Evolutionary conservation across 2,113 vertebrate species (phyloP).

Genomic region (Quiscalus mexicanus): DNA sequence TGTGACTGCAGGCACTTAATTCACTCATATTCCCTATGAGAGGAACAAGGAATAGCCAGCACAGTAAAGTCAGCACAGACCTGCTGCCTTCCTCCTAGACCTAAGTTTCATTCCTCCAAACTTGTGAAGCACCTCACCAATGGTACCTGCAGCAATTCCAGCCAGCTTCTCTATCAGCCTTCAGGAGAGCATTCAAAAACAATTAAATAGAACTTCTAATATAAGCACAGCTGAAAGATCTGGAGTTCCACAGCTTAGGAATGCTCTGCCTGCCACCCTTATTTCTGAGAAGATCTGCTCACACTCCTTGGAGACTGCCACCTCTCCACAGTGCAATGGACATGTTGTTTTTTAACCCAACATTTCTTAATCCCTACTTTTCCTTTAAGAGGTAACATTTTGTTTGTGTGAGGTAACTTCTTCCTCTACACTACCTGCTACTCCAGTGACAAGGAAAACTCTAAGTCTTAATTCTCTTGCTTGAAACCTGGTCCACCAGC

Average conservation of each 20-base stretch:
- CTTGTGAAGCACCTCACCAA: not conserved
- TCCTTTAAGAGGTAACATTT: fast-evolving
- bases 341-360: fast-evolving
- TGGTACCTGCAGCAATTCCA: not conserved
- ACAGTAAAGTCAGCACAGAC: not conserved
- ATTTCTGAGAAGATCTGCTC: not conserved
- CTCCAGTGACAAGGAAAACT: not conserved
- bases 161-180: not conserved
- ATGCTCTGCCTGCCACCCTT: not conserved
- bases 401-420: not conserved
- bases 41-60: not conserved
- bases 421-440: not conserved
- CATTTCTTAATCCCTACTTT: not conserved
- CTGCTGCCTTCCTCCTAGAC: not conserved
- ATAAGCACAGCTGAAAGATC: not conserved
- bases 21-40: not conserved
- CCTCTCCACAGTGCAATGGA: not conserved
- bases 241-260: not conserved
- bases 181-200: not conserved
- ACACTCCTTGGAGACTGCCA: not conserved
- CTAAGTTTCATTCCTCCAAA: not conserved
- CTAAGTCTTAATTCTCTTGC: not conserved
- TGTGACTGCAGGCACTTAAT: not conserved
- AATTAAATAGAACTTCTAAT: not conserved
- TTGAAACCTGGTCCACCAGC: not conserved